Evolutionary conservation across 1,140 invertebrate genomes (phyloP), one percentile per base, ranked within the genome.

Genomic region (Scylla paramamosain): DNA sequence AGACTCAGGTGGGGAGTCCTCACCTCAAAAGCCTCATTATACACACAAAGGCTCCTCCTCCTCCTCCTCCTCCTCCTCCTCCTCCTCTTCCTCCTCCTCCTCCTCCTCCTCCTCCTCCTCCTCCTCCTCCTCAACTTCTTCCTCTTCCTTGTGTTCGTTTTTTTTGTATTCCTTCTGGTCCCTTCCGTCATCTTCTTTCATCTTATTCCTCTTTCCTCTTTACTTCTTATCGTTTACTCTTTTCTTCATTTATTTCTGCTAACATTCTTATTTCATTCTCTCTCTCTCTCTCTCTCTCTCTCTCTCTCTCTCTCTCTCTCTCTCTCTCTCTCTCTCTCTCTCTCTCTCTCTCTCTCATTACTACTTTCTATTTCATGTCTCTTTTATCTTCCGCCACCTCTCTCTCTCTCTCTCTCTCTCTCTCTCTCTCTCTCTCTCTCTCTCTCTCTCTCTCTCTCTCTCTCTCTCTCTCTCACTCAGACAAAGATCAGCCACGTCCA

Each of bases 401-500:
- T 12, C 1, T 1, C 32, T 32, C 32, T 32, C 32, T 32, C 32
- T 32, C 32, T 32, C 32, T 32, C 32, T 32, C 32, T 32, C 32
- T 20, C 32, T 32, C 32, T 32, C 32, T 32, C 32, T 32, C 32
- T 32, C 20, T 32, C 31, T 32, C 86, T 32, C 86, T 88, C 31
- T 31, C 87, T 31, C 46, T n/a, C 90, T 31, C 10, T 25, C n/a
- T n/a, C 46, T 48, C 32, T 31, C 46, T 59, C 87, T 32, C 87
- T 32, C 87, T 32, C 87, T 32, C 87, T 32, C 87, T 32, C 86
- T 31, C 86, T 31, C 86, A 12, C 86, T 31, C 86, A n/a, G n/a
- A n/a, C 39, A 28, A 25, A 28, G 20, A 8, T 45, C 32, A 39
- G 25, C 88, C 45, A 29, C 45, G 6, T n/a, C 88, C 45, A 14